Evolutionary conservation across 2,888 invertebrate genomes (phyloP).

Genomic region (Acanthosoma haemorrhoidale): DNA sequence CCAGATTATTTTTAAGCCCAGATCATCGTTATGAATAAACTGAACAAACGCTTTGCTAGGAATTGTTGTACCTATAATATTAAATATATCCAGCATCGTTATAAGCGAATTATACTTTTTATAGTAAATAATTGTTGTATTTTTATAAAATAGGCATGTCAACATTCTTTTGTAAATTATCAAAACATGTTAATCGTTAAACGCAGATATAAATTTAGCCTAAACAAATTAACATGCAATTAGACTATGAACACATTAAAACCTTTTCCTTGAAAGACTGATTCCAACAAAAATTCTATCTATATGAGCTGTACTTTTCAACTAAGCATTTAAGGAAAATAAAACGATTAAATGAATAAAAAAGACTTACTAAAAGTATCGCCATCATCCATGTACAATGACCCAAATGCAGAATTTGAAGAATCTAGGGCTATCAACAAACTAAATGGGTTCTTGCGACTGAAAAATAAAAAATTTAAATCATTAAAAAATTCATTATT

Average conservation of each 20-base stretch:
- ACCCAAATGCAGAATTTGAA: conserved; percentile 49
- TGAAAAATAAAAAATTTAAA: conserved; percentile 36
- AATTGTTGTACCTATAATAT: not conserved
- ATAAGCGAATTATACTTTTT: too few relatives aligned
- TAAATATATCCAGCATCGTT: not conserved
- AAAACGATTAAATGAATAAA: not conserved
- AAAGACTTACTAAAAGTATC: conserved; percentile 59
- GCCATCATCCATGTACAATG: conserved; percentile 78
- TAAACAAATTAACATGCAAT: not conserved
- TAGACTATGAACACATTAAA: not conserved
- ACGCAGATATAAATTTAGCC: not conserved
- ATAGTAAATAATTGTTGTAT: too few relatives aligned
- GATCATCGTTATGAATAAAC: not conserved
- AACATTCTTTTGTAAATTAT: not conserved
- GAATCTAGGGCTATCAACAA: conserved; percentile 58
- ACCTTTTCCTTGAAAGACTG: not conserved
- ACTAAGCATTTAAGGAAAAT: not conserved
- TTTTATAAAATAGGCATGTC: too few relatives aligned
- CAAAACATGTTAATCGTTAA: not conserved
- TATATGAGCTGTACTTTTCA: not conserved
- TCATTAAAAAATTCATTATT: not conserved
- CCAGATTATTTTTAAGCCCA: not conserved
- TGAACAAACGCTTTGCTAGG: not conserved
- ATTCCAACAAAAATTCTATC: not conserved
- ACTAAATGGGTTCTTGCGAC: conserved; percentile 59